Percentiles rank a stretch among this genome's conserved stretches.
phyloP scores from a whole-genome alignment of 2,888 invertebrate species.

The Branchipolynoe longqiensis region DNA sequence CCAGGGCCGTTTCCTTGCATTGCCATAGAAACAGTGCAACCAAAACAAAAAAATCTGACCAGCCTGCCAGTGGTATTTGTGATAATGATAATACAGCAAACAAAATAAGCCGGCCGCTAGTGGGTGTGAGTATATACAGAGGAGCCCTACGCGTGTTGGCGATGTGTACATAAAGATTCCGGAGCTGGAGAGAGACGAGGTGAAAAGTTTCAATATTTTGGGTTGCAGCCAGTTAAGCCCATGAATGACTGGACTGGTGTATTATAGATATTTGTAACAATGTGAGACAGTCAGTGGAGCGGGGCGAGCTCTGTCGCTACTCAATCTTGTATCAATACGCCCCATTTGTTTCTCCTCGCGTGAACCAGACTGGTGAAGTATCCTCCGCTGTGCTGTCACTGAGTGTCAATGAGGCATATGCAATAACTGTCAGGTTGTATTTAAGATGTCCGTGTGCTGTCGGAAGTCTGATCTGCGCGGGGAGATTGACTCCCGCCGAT shows the following conservation, averaged over 20 bases:
- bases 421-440: neutral
- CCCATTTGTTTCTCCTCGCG: too few species aligned
- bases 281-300: neutral
- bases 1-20: slow-evolving; percentile 35
- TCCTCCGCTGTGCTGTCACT: neutral
- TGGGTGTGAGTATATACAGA: neutral
- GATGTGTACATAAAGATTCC: slow-evolving; percentile 30
- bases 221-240: too few species aligned
- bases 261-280: neutral
- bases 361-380: neutral
- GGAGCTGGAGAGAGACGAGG: too few species aligned
- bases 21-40: slow-evolving; percentile 35
- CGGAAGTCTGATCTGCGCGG: neutral
- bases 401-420: neutral
- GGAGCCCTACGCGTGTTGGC: neutral
- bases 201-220: too few species aligned
- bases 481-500: too few species aligned
- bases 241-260: too few species aligned
- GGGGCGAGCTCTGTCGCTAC: too few species aligned
- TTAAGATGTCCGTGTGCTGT: neutral
- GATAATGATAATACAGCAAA: slow-evolving; percentile 20
- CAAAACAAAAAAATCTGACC: slow-evolving; percentile 5
- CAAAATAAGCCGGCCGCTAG: neutral
- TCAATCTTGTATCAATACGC: too few species aligned
- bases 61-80: slow-evolving; percentile 40